A percentile compares a stretch with the other conserved stretches of the same genome.
Evolutionary conservation across 2,888 invertebrate genomes (phyloP).

Genomic region (Drosophila neotestacea): DNA sequence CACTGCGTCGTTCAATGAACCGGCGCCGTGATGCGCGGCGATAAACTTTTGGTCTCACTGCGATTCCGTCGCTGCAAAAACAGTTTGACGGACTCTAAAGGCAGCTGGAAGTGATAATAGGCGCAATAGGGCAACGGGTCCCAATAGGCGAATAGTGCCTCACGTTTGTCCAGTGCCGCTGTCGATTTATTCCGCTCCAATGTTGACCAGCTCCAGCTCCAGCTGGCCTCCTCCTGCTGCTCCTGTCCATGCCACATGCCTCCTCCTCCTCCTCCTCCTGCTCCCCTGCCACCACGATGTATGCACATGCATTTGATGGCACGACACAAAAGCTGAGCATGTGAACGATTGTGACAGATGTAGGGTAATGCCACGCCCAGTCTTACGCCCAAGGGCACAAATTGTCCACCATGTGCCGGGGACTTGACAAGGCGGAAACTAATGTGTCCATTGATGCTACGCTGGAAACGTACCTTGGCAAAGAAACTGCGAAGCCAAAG

Average conservation of each 20-base stretch:
- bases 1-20: constrained; percentile 71
- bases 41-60: constrained; percentile 76
- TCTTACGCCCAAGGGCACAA: constrained; percentile 89
- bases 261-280: constrained; percentile 67
- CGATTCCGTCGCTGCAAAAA: constrained; percentile 86
- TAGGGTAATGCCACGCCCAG: constrained; percentile 93
- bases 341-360: constrained; percentile 90
- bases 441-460: constrained; percentile 91
- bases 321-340: constrained; percentile 88
- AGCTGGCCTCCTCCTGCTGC: constrained; percentile 77
- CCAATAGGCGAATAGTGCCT: constrained; percentile 93
- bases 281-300: constrained; percentile 86
- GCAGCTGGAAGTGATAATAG: constrained; percentile 92
- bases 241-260: constrained; percentile 64
- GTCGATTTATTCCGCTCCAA: constrained; percentile 62
- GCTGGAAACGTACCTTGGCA: constrained; percentile 87
- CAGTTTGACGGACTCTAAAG: constrained; percentile 87
- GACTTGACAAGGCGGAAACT: constrained; percentile 91
- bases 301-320: constrained; percentile 87
- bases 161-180: constrained; percentile 90
- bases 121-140: constrained; percentile 94
- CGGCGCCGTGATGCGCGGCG: constrained; percentile 78
- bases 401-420: constrained; percentile 86
- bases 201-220: constrained; percentile 82
- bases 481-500: constrained; percentile 91